Conservation (phyloP, 1,140 invertebrate species). For the Panonychus citri region DNA sequence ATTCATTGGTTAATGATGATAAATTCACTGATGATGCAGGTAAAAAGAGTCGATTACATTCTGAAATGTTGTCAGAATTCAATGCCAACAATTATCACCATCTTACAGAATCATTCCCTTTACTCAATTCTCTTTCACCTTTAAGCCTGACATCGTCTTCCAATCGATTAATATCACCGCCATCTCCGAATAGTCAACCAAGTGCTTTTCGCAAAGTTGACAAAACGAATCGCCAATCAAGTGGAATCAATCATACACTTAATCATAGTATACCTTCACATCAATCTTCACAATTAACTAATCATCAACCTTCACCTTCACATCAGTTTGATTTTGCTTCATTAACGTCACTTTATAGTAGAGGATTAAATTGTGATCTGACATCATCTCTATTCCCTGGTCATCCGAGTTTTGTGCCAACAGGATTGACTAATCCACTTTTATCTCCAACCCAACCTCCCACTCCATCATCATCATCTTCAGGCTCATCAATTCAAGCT, state of each 20-base stretch:
- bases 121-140: not conserved
- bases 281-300: not conserved
- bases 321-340: not conserved
- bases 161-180: not conserved
- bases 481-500: not conserved
- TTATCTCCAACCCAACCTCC: not conserved
- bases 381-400: too few relatives aligned
- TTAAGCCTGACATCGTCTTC: too few relatives aligned
- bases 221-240: not conserved
- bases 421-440: too few relatives aligned
- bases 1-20: conserved; percentile 13
- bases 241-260: not conserved
- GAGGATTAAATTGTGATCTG: too few relatives aligned
- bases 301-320: not conserved
- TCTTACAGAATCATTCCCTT: not conserved
- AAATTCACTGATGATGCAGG: not conserved
- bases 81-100: not conserved
- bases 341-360: not conserved
- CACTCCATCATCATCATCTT: conserved; percentile 1
- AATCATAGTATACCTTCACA: not conserved
- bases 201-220: not conserved
- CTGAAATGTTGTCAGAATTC: not conserved
- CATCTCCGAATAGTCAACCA: not conserved
- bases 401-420: too few relatives aligned
- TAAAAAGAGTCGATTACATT: too few relatives aligned